Conservation (phyloP, 2,113 vertebrate species). For the Lophochroa leadbeateri region DNA sequence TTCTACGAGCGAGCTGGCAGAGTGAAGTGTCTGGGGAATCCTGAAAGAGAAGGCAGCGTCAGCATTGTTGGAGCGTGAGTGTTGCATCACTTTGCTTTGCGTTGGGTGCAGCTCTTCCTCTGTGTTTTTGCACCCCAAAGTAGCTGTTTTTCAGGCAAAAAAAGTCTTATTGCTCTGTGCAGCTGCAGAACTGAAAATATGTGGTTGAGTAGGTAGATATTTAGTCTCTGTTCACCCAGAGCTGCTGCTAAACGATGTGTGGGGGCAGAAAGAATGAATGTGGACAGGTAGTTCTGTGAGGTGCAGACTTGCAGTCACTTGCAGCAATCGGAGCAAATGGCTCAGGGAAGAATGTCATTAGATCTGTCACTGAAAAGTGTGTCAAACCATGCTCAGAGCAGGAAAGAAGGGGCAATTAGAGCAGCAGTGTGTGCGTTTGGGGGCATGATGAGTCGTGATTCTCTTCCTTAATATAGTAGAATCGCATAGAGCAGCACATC, state of each 20-base stretch:
- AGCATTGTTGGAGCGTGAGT: slow-evolving; percentile 98
- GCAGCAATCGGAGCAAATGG: neutral
- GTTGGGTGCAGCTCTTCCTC: neutral
- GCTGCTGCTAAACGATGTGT: neutral
- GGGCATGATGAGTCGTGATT: neutral
- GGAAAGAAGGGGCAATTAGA: neutral
- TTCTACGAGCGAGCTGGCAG: slow-evolving; percentile 96
- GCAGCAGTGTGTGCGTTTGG: neutral
- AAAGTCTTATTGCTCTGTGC: neutral
- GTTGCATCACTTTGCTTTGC: neutral
- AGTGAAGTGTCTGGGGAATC: slow-evolving; percentile 97
- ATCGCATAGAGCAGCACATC: neutral
- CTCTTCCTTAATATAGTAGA: neutral
- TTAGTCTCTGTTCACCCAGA: neutral
- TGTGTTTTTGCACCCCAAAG: neutral
- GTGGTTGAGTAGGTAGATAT: neutral
- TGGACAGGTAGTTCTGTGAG: neutral
- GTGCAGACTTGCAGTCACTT: neutral
- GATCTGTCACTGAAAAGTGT: neutral
- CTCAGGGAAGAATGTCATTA: neutral
- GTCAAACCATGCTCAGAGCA: neutral
- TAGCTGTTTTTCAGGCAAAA: neutral
- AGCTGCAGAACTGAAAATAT: neutral
- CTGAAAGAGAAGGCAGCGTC: slow-evolving; percentile 95
- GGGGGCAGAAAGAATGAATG: neutral